Conservation (phyloP, 2,888 invertebrate species). For the Papilio gigon region DNA sequence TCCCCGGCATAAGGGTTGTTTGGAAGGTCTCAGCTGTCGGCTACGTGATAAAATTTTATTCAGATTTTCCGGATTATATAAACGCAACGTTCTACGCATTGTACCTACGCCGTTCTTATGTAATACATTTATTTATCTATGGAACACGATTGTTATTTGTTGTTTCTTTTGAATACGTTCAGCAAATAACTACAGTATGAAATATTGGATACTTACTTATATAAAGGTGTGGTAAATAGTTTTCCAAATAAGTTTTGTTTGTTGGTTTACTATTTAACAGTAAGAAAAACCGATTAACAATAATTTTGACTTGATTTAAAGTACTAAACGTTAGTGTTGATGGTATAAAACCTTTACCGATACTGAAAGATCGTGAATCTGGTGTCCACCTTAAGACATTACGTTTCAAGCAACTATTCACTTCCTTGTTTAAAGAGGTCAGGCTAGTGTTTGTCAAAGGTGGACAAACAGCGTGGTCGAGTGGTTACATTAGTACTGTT, state of each 20-base stretch:
- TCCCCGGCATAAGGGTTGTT: conserved; percentile 71
- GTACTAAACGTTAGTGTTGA: no score
- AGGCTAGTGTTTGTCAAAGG: conserved; percentile 38
- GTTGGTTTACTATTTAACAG: no score
- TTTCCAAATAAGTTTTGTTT: no score
- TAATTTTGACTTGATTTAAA: no score
- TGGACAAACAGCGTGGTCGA: conserved; percentile 43
- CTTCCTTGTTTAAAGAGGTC: conserved; percentile 34
- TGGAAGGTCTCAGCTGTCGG: conserved; percentile 65
- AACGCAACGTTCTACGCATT: conserved; percentile 66
- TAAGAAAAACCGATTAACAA: no score
- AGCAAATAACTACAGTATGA: no score
- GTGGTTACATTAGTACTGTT: conserved; percentile 50
- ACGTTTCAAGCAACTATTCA: neutral
- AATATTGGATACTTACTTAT: no score
- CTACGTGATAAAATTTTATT: conserved; percentile 81
- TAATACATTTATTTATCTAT: neutral
- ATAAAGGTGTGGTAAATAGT: no score
- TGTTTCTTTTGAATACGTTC: no score
- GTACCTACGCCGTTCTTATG: conserved; percentile 45
- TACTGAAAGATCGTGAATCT: no score
- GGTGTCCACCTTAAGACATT: no score
- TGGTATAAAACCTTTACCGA: no score
- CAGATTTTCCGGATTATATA: conserved; percentile 76
- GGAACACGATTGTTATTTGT: conserved; percentile 7